These are phyloP conservation scores for Phoxinus phoxinus DNA, from an alignment of 2,113 vertebrate species.

Conservation along the genomic window DNA sequence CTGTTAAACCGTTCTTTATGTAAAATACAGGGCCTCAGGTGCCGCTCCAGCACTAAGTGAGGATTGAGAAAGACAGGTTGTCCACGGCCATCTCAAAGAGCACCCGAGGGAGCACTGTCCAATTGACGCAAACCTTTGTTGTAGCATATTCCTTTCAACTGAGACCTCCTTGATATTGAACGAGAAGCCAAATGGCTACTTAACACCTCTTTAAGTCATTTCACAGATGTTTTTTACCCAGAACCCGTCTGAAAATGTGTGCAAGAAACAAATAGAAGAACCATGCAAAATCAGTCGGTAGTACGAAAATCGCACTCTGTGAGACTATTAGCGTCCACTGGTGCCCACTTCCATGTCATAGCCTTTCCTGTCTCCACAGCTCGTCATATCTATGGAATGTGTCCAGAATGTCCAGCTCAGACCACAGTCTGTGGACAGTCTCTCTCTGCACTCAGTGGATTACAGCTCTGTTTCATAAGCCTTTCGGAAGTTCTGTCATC, in stretches of 20 bases:
- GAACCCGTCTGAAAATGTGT: conserved; percentile 1
- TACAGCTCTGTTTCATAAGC: conserved; percentile 29
- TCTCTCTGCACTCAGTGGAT: conserved; percentile 23
- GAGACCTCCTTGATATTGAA: conserved; percentile 27
- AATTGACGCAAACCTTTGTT: background rate
- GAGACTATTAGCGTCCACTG: background rate
- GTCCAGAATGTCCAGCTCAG: conserved; percentile 3
- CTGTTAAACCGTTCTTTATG: background rate
- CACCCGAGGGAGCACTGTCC: conserved; percentile 24
- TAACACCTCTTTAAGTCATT: conserved; percentile 32
- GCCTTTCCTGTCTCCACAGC: conserved; percentile 1
- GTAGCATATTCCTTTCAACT: conserved; percentile 20
- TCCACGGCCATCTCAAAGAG: background rate
- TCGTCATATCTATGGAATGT: conserved; percentile 20
- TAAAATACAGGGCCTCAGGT: background rate
- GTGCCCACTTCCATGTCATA: background rate
- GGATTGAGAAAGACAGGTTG: conserved; percentile 35
- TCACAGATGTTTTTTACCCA: conserved; percentile 32
- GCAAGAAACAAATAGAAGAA: background rate
- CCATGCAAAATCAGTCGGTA: background rate
- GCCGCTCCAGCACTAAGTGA: background rate
- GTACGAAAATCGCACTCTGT: background rate
- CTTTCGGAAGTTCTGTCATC: conserved; percentile 28
- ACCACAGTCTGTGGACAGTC: conserved; percentile 23
- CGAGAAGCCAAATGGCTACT: conserved; percentile 35